A percentile compares a stretch with the other conserved stretches of the same genome.
Conservation (phyloP, 2,113 vertebrate genomes). For the Motacilla alba region DNA sequence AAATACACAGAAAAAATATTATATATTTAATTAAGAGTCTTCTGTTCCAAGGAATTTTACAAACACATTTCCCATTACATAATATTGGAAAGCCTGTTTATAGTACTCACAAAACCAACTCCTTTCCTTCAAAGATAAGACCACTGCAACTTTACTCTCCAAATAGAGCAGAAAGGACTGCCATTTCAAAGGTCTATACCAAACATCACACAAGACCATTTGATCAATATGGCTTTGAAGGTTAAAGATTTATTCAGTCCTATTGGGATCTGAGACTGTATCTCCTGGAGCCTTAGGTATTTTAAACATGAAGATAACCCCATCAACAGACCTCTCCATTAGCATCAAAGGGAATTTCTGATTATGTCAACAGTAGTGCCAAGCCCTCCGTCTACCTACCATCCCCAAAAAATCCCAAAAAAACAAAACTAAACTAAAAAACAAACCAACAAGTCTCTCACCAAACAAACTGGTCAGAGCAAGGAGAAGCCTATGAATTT, state of each 20-base stretch:
- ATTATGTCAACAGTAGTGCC: background rate
- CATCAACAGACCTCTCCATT: background rate
- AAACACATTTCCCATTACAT: background rate
- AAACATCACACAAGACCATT: background rate
- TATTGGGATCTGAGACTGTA: background rate
- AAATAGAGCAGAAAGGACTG: background rate
- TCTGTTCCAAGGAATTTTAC: background rate
- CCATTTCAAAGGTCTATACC: background rate
- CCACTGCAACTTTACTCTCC: background rate
- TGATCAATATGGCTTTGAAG: conserved; percentile 24
- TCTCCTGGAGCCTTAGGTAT: background rate
- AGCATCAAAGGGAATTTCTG: background rate
- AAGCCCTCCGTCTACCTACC: background rate
- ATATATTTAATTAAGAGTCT: background rate
- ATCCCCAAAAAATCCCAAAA: too few relatives aligned
- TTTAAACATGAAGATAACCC: background rate
- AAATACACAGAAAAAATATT: background rate
- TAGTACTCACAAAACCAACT: background rate
- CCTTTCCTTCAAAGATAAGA: background rate
- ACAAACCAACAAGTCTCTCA: background rate
- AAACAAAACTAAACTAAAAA: background rate
- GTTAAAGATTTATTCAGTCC: background rate
- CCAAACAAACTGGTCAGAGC: background rate
- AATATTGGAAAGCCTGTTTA: background rate
- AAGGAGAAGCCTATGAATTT: background rate